Conservation (phyloP, 1,140 invertebrate species). For the Phenacoccus solenopsis region DNA sequence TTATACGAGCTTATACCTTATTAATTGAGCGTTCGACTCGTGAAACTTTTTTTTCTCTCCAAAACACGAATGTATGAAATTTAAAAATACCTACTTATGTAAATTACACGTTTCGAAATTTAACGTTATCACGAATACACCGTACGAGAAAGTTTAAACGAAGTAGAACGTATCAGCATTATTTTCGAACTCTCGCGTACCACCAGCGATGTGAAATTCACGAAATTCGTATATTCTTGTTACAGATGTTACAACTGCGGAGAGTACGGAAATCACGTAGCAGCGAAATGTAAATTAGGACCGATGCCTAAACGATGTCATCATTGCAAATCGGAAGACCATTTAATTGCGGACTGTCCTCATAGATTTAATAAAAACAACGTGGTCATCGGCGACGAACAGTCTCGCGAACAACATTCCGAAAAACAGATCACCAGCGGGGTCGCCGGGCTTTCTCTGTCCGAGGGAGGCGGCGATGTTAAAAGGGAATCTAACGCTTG, state of each 20-base stretch:
- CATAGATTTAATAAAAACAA: constrained; percentile 7
- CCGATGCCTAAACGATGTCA: constrained; percentile 81
- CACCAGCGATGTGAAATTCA: too few relatives aligned
- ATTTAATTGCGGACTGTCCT: constrained; percentile 77
- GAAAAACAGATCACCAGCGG: background rate
- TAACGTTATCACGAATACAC: too few relatives aligned
- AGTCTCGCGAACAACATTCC: background rate
- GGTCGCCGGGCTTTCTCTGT: background rate
- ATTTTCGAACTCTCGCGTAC: too few relatives aligned
- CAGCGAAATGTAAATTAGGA: constrained; percentile 69
- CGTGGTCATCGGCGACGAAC: background rate
- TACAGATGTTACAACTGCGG: constrained; percentile 82
- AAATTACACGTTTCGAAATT: too few relatives aligned
- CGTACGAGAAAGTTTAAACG: too few relatives aligned
- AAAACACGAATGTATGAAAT: too few relatives aligned
- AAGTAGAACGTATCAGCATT: too few relatives aligned
- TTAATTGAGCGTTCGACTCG: too few relatives aligned
- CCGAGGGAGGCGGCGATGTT: background rate
- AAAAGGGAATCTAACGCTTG: constrained; percentile 8
- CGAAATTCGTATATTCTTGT: too few relatives aligned
- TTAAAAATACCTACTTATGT: too few relatives aligned
- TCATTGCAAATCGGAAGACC: constrained; percentile 69
- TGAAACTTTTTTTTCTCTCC: too few relatives aligned
- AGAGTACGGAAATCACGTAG: constrained; percentile 80
- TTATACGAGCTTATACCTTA: too few relatives aligned